Conservation (phyloP, 2,113 vertebrate genomes). For the Osmerus eperlanus region DNA sequence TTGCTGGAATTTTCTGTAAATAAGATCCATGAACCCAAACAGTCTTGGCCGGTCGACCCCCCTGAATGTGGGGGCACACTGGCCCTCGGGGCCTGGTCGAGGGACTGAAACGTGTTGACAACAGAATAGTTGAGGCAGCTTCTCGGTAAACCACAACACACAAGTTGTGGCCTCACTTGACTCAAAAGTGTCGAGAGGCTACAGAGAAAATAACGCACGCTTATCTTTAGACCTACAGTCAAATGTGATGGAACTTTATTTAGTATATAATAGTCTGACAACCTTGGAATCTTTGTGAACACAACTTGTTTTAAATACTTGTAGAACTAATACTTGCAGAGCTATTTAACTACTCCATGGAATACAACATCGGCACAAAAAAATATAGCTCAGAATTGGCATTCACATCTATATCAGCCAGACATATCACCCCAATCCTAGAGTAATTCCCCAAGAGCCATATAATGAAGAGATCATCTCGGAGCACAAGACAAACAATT, state of each 20-base stretch:
- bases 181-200: slow-evolving; percentile 39
- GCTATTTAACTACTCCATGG: no score
- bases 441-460: slow-evolving; percentile 71
- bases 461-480: slow-evolving; percentile 82
- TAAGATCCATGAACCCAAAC: slow-evolving; percentile 44
- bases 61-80: slow-evolving; percentile 54
- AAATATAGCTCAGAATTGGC: slow-evolving; percentile 29
- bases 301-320: no score
- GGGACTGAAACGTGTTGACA: slow-evolving; percentile 57
- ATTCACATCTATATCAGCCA: slow-evolving; percentile 74
- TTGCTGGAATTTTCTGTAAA: slow-evolving; percentile 34
- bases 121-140: slow-evolving; percentile 33
- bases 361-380: no score
- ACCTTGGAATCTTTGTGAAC: no score
- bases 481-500: slow-evolving; percentile 76
- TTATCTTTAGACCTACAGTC: no score
- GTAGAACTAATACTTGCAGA: no score
- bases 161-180: slow-evolving; percentile 63
- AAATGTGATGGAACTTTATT: no score
- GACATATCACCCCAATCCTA: slow-evolving; percentile 75
- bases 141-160: slow-evolving; percentile 37
- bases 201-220: background rate
- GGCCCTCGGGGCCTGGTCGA: slow-evolving; percentile 46
- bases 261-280: no score
- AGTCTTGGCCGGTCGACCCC: slow-evolving; percentile 55